Percentiles rank a stretch among this genome's conserved stretches.
These are phyloP conservation scores for Homalodisca vitripennis DNA, from an alignment of 1,140 invertebrate species.

Conservation along the genomic window DNA sequence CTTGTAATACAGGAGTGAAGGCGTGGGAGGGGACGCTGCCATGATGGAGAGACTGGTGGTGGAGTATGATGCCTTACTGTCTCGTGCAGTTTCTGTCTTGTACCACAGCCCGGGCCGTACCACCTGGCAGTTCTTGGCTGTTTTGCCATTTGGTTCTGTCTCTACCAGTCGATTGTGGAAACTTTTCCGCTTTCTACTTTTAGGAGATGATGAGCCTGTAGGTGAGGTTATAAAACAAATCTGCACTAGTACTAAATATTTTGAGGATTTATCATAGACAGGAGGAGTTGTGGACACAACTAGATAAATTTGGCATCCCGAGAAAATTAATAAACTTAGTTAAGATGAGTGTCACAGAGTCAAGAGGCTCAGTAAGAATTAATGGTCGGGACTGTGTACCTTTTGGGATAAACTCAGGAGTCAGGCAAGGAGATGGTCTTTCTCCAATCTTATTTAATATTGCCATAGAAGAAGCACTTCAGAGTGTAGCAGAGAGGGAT, in stretches of 20 bases:
- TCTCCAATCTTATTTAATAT: too few relatives aligned
- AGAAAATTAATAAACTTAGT: too few relatives aligned
- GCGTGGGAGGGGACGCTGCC: conserved; percentile 47
- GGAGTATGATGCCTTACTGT: conserved; percentile 73
- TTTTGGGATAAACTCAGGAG: too few relatives aligned
- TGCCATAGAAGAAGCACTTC: too few relatives aligned
- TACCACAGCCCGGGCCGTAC: conserved; percentile 71
- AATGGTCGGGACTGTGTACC: too few relatives aligned
- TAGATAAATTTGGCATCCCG: too few relatives aligned
- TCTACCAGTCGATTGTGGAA: conserved; percentile 69
- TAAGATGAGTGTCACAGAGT: too few relatives aligned
- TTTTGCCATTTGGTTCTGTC: conserved; percentile 69
- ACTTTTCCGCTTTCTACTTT: conserved; percentile 49
- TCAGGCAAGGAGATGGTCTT: too few relatives aligned
- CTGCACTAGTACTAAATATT: not conserved
- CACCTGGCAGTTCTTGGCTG: conserved; percentile 81
- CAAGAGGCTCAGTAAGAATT: too few relatives aligned
- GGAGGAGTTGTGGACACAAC: too few relatives aligned
- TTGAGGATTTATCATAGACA: too few relatives aligned
- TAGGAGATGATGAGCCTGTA: conserved; percentile 16
- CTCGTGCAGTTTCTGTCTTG: conserved; percentile 67
- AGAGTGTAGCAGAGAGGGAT: too few relatives aligned
- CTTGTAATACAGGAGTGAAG: conserved; percentile 17
- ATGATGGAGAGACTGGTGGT: conserved; percentile 62
- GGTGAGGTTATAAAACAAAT: not conserved